Conservation (phyloP, 2,888 invertebrate species). For the Willowsia nigromaculata region DNA sequence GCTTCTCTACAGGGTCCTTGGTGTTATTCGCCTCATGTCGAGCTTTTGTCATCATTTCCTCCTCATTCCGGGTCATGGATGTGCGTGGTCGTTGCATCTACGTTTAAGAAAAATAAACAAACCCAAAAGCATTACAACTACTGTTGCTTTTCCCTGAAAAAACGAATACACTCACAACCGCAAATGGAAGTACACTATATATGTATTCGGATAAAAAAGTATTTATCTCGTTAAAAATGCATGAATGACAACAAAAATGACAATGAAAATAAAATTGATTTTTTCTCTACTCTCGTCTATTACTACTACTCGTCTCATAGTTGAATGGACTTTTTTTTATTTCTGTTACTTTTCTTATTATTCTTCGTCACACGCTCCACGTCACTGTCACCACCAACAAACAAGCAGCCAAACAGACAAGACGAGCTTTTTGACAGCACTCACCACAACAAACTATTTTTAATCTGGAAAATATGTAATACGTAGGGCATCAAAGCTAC, state of each 20-base stretch:
- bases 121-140: neutral
- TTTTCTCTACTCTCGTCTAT: neutral
- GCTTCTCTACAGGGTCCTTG: slow-evolving; percentile 90
- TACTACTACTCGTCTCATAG: slow-evolving; percentile 44
- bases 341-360: neutral
- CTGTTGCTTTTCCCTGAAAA: neutral
- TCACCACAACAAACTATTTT: neutral
- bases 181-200: neutral
- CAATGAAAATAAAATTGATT: slow-evolving; percentile 1
- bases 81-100: slow-evolving; percentile 84
- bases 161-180: neutral
- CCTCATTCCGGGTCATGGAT: slow-evolving; percentile 88
- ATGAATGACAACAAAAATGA: slow-evolving; percentile 2
- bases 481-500: too few relatives aligned
- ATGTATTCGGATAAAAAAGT: too few relatives aligned
- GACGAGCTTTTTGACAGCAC: neutral
- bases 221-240: neutral
- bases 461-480: neutral
- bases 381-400: neutral
- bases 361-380: neutral
- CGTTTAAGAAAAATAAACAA: slow-evolving; percentile 3
- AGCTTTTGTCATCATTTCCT: slow-evolving; percentile 79
- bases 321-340: neutral
- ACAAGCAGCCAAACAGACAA: neutral
- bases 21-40: slow-evolving; percentile 82